phyloP scores from a whole-genome alignment of 2,888 invertebrate genomes.

The Tiphia femorata region DNA sequence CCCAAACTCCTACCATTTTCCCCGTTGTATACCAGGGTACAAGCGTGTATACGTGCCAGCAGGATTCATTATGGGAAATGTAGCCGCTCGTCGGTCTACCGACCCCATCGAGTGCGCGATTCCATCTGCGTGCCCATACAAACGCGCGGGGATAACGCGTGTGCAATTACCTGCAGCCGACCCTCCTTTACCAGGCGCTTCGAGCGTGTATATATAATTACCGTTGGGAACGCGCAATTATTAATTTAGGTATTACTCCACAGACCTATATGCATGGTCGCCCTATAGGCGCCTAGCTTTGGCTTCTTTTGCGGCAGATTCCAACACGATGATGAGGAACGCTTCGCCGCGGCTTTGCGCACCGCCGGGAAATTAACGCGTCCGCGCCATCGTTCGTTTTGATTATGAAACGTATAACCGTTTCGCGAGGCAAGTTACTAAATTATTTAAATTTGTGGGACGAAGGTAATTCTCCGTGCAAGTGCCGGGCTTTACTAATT shows the following conservation, averaged over 20 bases:
- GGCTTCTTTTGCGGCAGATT: too few species aligned
- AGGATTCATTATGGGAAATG: conserved; percentile 42
- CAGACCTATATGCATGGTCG: conserved; percentile 33
- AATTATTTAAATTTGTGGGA: too few species aligned
- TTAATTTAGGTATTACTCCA: conserved; percentile 42
- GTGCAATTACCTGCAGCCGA: conserved; percentile 34
- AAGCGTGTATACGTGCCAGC: conserved; percentile 25
- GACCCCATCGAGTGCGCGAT: not conserved
- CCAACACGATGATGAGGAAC: too few species aligned
- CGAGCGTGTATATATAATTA: conserved; percentile 37
- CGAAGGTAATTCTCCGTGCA: too few species aligned
- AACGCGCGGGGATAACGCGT: conserved; percentile 20
- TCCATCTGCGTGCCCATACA: too few species aligned
- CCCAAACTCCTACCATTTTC: too few species aligned
- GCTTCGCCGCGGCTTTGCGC: too few species aligned
- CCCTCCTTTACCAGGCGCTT: conserved; percentile 9
- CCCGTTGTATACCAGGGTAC: conserved; percentile 9
- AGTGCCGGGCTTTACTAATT: too few species aligned
- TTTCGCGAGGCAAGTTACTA: too few species aligned
- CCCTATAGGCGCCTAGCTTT: too few species aligned
- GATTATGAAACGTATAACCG: too few species aligned
- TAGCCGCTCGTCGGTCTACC: conserved; percentile 12
- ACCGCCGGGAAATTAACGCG: not conserved
- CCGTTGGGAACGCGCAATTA: conserved; percentile 34
- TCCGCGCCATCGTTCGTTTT: too few species aligned